These are phyloP conservation scores for Thaleichthys pacificus DNA, from an alignment of 2,797 vertebrate species.

Conservation along the genomic window DNA sequence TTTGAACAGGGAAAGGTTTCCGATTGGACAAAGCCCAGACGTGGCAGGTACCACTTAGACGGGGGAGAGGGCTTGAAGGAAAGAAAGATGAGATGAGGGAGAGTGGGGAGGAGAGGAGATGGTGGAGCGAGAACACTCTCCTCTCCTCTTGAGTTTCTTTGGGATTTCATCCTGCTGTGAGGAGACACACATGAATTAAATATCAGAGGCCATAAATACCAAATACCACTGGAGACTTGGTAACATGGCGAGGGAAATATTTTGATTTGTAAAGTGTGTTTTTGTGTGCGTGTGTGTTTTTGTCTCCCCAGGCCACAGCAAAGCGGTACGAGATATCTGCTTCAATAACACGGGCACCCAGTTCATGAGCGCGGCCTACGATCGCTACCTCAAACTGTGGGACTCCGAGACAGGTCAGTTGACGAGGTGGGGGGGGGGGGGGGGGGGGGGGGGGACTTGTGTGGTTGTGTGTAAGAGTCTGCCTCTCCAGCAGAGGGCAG, in stretches of 20 bases:
- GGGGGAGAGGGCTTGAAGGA: conserved; percentile 8
- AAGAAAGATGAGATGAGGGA: conserved; percentile 7
- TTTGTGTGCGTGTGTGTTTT: conserved; percentile 26
- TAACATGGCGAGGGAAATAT: conserved; percentile 9
- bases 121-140: too few relatives aligned
- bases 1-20: not conserved
- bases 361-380: conserved; percentile 95
- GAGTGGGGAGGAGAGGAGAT: too few relatives aligned
- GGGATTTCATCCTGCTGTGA: conserved; percentile 24
- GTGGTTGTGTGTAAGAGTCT: not conserved
- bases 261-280: conserved; percentile 8
- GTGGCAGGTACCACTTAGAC: too few relatives aligned
- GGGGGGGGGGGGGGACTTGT: too few relatives aligned
- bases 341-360: conserved; percentile 90
- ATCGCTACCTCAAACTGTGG: conserved; percentile 97
- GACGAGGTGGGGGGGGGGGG: not conserved
- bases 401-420: conserved; percentile 92
- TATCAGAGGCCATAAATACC: conserved; percentile 19
- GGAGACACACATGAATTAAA: conserved; percentile 28
- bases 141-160: not conserved
- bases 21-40: too few relatives aligned
- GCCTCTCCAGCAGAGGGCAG: conserved; percentile 71
- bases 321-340: conserved; percentile 96
- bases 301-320: conserved; percentile 86
- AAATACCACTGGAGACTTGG: not conserved